These are phyloP conservation scores for Arvicanthis niloticus DNA, from an alignment of 2,113 vertebrate genomes.

Conservation along the genomic window DNA sequence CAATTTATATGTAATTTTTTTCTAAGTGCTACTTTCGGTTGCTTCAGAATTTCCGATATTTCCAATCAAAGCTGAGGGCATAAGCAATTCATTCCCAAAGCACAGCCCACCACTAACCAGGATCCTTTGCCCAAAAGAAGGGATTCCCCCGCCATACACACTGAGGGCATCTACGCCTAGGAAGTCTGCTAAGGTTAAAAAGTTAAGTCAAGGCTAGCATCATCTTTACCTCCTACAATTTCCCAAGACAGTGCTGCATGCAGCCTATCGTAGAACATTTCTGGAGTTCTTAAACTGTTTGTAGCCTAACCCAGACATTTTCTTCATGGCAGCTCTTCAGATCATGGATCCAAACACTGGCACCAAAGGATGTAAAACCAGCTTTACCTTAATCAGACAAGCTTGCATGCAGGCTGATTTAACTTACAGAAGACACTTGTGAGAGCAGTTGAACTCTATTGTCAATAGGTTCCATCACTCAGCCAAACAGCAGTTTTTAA, in stretches of 20 bases:
- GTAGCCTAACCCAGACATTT: background rate
- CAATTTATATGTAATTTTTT: constrained; percentile 29
- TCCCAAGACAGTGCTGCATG: background rate
- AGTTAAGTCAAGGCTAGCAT: background rate
- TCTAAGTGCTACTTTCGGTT: background rate
- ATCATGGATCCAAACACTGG: background rate
- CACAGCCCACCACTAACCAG: background rate
- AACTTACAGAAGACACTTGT: background rate
- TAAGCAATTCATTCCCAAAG: background rate
- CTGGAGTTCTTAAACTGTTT: background rate
- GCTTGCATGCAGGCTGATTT: background rate
- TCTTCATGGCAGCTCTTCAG: background rate
- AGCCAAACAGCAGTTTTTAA: constrained; percentile 8
- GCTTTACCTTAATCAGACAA: constrained; percentile 37
- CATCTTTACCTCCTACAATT: constrained; percentile 35
- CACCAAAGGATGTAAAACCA: constrained; percentile 1
- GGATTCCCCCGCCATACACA: background rate
- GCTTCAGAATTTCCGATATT: background rate
- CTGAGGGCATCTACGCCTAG: background rate
- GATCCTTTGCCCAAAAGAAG: background rate
- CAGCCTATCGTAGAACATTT: background rate
- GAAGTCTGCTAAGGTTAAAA: background rate
- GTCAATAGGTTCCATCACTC: background rate
- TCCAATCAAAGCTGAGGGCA: background rate
- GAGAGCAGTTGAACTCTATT: background rate